These are phyloP conservation scores for Trissoscelio sp. DNA, from an alignment of 2,888 invertebrate genomes.

Conservation along the genomic window DNA sequence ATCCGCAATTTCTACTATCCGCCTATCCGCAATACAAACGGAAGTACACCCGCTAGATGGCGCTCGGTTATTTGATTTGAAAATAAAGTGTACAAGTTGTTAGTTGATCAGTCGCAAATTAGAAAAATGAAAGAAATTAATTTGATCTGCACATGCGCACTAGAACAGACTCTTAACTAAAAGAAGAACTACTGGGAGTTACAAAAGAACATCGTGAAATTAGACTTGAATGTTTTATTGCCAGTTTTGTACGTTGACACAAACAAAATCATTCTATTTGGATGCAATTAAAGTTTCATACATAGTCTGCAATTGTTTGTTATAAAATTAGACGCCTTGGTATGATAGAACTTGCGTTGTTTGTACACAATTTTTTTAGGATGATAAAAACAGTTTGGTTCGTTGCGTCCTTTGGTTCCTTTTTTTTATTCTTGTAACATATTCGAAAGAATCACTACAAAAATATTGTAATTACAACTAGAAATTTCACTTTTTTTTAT, in stretches of 20 bases:
- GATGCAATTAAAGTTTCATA: conserved; percentile 19
- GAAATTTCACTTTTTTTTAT: conserved; percentile 3
- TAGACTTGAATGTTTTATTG: conserved; percentile 79
- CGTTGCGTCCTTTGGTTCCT: neutral
- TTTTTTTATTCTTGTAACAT: neutral
- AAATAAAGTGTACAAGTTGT: conserved; percentile 13
- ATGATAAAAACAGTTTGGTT: conserved; percentile 3
- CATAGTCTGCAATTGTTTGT: too few species aligned
- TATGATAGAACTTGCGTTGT: neutral
- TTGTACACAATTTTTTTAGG: neutral
- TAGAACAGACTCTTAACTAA: neutral
- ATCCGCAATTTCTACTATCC: conserved; percentile 71
- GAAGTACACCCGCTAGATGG: neutral
- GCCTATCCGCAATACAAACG: conserved; percentile 14
- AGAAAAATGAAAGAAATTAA: neutral
- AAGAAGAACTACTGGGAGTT: conserved; percentile 24
- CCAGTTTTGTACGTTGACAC: conserved; percentile 71
- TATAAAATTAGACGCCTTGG: too few species aligned
- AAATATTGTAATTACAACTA: conserved; percentile 14
- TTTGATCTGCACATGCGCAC: neutral
- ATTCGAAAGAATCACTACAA: conserved; percentile 8
- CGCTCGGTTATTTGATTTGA: neutral
- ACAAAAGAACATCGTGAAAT: conserved; percentile 65
- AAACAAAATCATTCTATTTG: conserved; percentile 31
- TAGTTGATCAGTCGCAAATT: neutral